These are phyloP conservation scores for Apocheima hispidaria DNA, from an alignment of 2,888 invertebrate species.

Conservation along the genomic window DNA sequence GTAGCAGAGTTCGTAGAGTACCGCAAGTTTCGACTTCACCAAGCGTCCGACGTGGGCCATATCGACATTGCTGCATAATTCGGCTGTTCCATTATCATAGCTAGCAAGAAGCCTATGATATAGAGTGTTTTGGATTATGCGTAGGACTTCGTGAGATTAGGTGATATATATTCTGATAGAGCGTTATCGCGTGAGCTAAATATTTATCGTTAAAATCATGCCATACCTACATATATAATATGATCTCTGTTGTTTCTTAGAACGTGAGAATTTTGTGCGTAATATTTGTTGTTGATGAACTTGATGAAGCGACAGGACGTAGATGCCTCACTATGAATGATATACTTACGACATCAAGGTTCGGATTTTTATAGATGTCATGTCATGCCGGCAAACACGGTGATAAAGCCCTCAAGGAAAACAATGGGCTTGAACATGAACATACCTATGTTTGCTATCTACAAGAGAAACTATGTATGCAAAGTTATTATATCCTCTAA, in stretches of 20 bases:
- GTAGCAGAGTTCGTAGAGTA: constrained; percentile 42
- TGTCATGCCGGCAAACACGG: neutral
- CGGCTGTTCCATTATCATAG: constrained; percentile 16
- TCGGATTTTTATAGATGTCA: constrained; percentile 31
- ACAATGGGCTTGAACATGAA: neutral
- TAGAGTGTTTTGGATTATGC: constrained; percentile 29
- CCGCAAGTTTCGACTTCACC: constrained; percentile 45
- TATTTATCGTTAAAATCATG: constrained; percentile 51
- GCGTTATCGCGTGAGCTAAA: constrained; percentile 43
- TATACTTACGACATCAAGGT: constrained; percentile 36
- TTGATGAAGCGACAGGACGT: constrained; percentile 24
- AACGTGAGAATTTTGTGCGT: constrained; percentile 37
- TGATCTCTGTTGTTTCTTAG: constrained; percentile 43
- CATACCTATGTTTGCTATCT: no score
- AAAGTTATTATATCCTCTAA: no score
- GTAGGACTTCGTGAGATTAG: constrained; percentile 33
- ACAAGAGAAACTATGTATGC: neutral
- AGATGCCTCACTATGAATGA: constrained; percentile 25
- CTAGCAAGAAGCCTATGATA: constrained; percentile 1
- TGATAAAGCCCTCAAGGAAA: constrained; percentile 15
- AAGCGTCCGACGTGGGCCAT: constrained; percentile 44
- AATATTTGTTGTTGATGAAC: constrained; percentile 1
- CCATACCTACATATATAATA: constrained; percentile 25
- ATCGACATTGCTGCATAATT: constrained; percentile 46
- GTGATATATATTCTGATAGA: no score